These are phyloP conservation scores for Patiria pectinifera DNA, from an alignment of 53 echinoderm and acorn worm genomes.

Conservation along the genomic window DNA sequence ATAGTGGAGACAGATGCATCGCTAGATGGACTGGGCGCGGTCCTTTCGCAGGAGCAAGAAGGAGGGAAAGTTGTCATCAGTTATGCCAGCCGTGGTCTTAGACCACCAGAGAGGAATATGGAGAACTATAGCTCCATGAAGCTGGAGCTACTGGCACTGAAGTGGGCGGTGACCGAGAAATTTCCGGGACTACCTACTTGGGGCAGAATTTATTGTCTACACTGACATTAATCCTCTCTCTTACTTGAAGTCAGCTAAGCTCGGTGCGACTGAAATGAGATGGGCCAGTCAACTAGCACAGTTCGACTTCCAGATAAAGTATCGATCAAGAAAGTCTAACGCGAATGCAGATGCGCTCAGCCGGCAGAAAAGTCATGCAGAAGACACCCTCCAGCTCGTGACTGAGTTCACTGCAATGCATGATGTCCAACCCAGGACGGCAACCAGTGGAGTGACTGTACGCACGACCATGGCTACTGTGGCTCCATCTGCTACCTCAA, in stretches of 20 bases:
- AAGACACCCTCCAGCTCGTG: no score
- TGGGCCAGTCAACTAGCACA: slow-evolving; percentile 51
- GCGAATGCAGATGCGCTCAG: slow-evolving; percentile 54
- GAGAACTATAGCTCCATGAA: slow-evolving; percentile 68
- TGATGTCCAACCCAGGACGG: not conserved
- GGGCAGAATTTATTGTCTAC: slow-evolving; percentile 39
- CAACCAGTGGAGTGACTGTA: not conserved
- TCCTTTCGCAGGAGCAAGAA: no score
- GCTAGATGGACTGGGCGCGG: no score
- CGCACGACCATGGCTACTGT: not conserved
- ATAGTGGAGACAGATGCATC: no score
- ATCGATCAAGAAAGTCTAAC: slow-evolving; percentile 43
- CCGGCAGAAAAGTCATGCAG: no score
- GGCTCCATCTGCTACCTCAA: no score
- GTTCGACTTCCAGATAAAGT: slow-evolving; percentile 47
- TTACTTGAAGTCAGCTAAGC: slow-evolving; percentile 48
- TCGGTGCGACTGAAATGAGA: slow-evolving; percentile 56
- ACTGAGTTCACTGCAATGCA: no score
- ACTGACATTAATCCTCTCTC: slow-evolving; percentile 67
- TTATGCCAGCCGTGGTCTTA: slow-evolving; percentile 62
- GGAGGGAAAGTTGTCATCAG: slow-evolving; percentile 56
- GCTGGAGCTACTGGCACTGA: slow-evolving; percentile 59
- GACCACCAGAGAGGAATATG: slow-evolving; percentile 63
- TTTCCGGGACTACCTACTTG: slow-evolving; percentile 72
- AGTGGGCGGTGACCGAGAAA: slow-evolving; percentile 64